phyloP scores from a whole-genome alignment of 2,113 vertebrate genomes.

The Nannobrachium achirus region DNA sequence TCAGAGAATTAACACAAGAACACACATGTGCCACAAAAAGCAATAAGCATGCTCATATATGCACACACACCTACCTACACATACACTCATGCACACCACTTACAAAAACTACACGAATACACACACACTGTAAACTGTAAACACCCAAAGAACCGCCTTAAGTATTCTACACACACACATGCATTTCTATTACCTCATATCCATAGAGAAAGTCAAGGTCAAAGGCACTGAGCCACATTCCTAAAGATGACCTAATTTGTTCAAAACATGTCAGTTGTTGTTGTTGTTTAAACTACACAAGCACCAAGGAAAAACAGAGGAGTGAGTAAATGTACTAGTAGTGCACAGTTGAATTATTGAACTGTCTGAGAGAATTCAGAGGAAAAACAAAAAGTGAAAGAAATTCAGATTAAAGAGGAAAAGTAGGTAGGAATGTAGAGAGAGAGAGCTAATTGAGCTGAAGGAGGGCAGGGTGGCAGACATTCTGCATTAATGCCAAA shows the following conservation, averaged over 20 bases:
- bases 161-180: no score
- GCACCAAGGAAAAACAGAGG: slow-evolving; percentile 37
- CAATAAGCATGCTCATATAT: slow-evolving; percentile 13
- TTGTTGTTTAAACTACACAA: slow-evolving; percentile 42
- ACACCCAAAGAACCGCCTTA: no score
- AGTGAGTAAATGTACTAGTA: slow-evolving; percentile 31
- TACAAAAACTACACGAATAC: not conserved
- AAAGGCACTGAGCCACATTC: not conserved
- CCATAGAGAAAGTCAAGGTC: not conserved
- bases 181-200: no score
- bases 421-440: slow-evolving; percentile 20
- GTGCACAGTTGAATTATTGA: slow-evolving; percentile 44
- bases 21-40: slow-evolving; percentile 2
- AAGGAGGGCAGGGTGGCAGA: slow-evolving; percentile 14
- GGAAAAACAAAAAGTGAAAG: slow-evolving; percentile 6
- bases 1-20: no score
- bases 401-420: not conserved
- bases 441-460: slow-evolving; percentile 19
- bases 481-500: slow-evolving; percentile 50
- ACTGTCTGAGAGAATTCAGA: slow-evolving; percentile 18
- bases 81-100: not conserved
- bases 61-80: not conserved
- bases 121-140: not conserved
- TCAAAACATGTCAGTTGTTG: slow-evolving; percentile 38
- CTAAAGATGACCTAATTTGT: slow-evolving; percentile 7